phyloP scores from a whole-genome alignment of 2,113 vertebrate genomes.

The Microcebus tavaratra region DNA sequence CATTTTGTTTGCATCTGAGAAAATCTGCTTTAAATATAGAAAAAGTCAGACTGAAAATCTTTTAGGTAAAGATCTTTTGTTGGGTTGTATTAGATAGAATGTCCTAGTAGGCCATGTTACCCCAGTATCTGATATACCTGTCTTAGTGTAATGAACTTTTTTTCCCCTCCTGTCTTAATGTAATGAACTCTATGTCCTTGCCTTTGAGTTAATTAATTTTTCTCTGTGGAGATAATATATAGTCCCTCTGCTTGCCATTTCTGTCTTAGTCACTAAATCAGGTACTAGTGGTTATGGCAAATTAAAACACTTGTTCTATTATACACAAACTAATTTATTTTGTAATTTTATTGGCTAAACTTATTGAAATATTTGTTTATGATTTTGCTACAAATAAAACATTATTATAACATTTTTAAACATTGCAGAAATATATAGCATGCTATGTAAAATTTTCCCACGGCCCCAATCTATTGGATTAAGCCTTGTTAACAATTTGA shows the following conservation, averaged over 20 bases:
- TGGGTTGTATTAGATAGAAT: not conserved
- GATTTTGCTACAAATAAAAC: constrained; percentile 40
- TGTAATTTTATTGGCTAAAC: constrained; percentile 37
- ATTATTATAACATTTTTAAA: constrained; percentile 17
- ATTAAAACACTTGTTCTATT: constrained; percentile 5
- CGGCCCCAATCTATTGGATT: not conserved
- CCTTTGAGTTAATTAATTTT: constrained; percentile 52
- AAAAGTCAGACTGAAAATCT: constrained; percentile 18
- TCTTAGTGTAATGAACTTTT: constrained; percentile 18
- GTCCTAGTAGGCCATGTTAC: not conserved
- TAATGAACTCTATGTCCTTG: constrained; percentile 54
- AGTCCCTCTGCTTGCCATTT: constrained; percentile 18
- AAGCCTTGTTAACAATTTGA: not conserved
- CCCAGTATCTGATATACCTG: constrained; percentile 4
- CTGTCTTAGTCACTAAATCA: constrained; percentile 42
- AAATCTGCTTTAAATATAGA: not conserved
- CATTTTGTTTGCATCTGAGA: not conserved
- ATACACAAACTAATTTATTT: not conserved
- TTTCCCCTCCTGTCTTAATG: not conserved
- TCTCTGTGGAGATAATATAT: constrained; percentile 15
- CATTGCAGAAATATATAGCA: not conserved
- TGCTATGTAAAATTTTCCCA: not conserved
- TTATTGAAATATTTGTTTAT: constrained; percentile 36
- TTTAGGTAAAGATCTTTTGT: not conserved
- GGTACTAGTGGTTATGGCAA: not conserved